These are phyloP conservation scores for Spisula subtruncata DNA, from an alignment of 2,888 invertebrate genomes.

Conservation along the genomic window DNA sequence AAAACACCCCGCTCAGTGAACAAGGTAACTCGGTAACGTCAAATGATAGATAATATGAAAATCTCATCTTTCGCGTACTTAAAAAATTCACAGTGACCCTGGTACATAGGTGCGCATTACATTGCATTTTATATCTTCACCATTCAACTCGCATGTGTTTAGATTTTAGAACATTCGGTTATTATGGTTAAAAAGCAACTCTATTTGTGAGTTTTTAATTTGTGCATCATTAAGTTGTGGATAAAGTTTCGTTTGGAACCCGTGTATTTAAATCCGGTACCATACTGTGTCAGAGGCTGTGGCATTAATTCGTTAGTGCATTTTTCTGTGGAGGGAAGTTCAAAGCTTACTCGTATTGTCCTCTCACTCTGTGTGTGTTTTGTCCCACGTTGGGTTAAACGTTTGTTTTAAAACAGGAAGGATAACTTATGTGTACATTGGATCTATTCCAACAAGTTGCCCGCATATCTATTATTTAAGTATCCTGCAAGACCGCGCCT, in stretches of 20 bases:
- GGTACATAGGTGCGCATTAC: background rate
- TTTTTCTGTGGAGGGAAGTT: too few relatives aligned
- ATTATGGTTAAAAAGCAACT: background rate
- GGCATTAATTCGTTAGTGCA: background rate
- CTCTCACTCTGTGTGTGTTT: too few relatives aligned
- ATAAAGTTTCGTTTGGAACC: background rate
- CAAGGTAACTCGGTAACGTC: background rate
- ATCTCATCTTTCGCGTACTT: background rate
- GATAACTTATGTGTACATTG: too few relatives aligned
- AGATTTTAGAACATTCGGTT: background rate
- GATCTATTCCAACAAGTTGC: too few relatives aligned
- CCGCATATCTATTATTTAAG: too few relatives aligned
- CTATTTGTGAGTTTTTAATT: background rate
- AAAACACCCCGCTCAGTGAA: background rate
- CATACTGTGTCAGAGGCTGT: background rate
- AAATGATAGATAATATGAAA: background rate
- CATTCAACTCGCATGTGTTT: background rate
- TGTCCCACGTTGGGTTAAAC: too few relatives aligned
- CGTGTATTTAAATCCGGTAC: background rate
- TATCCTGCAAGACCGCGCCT: too few relatives aligned
- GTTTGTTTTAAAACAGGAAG: too few relatives aligned
- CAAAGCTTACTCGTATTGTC: too few relatives aligned
- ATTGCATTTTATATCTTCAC: background rate
- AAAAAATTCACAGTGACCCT: background rate
- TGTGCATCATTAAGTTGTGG: constrained; percentile 8